Evolutionary conservation across 2,113 vertebrate species (phyloP).

Genomic region (Pelusios castaneus): DNA sequence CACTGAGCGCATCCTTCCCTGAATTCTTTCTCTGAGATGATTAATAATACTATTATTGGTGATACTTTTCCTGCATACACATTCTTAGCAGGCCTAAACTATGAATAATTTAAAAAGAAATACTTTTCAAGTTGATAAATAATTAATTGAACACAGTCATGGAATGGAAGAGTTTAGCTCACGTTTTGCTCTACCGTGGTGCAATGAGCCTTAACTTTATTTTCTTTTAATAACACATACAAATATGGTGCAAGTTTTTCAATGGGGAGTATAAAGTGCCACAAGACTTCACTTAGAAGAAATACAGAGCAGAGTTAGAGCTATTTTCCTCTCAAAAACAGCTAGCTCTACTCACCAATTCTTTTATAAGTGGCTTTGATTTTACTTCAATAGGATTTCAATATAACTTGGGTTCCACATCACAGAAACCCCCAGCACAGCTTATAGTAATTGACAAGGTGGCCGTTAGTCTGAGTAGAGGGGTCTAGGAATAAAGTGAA

Average conservation of each 20-base stretch:
- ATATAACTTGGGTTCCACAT: not conserved
- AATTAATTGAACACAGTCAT: not conserved
- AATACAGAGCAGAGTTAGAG: not conserved
- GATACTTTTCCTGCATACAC: not conserved
- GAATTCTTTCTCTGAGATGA: slow-evolving; percentile 29
- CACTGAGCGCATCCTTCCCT: not conserved
- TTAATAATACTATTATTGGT: slow-evolving; percentile 32
- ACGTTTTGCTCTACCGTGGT: not conserved
- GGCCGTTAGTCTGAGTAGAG: not conserved
- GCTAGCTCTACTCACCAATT: not conserved
- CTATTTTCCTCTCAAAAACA: not conserved
- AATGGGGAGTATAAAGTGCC: not conserved
- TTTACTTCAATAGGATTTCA: not conserved
- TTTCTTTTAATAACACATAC: not conserved
- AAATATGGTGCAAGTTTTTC: not conserved
- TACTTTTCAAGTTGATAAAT: not conserved
- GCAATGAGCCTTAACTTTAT: not conserved
- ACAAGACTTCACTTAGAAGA: not conserved
- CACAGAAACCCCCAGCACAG: no score
- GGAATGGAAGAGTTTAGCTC: not conserved
- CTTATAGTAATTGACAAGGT: no score
- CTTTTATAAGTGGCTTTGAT: not conserved
- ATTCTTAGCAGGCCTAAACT: not conserved
- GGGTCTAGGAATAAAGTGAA: not conserved
- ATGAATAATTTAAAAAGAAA: slow-evolving; percentile 6